phyloP scores from a whole-genome alignment of 2,113 vertebrate species.

The Hippolais icterina region DNA sequence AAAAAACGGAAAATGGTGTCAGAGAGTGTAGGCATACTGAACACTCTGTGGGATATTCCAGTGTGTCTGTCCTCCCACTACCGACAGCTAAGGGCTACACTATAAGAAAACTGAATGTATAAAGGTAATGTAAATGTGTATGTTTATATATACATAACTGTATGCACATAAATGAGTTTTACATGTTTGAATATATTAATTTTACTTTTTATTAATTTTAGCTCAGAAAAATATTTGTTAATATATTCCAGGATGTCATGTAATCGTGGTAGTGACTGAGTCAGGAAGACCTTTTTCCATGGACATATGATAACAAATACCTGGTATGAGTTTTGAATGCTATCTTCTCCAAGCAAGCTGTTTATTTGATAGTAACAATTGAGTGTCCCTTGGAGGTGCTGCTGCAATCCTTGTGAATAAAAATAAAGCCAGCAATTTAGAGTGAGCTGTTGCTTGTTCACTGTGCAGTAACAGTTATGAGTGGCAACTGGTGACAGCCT shows the following conservation, averaged over 20 bases:
- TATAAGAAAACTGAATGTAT: background rate
- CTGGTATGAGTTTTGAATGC: background rate
- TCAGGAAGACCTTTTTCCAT: background rate
- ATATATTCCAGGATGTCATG: background rate
- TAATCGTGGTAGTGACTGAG: background rate
- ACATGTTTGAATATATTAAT: background rate
- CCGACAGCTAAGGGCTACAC: background rate
- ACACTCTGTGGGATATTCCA: background rate
- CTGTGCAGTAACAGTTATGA: background rate
- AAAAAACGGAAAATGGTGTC: background rate
- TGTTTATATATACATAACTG: background rate
- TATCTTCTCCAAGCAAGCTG: background rate
- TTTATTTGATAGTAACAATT: background rate
- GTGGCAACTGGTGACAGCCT: background rate
- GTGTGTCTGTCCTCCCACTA: fast-evolving
- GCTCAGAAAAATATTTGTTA: background rate
- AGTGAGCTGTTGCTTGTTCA: background rate
- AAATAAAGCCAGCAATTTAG: background rate
- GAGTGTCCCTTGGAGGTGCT: background rate
- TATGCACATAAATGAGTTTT: background rate
- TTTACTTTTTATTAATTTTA: background rate
- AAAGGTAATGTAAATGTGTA: background rate
- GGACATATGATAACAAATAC: fast-evolving
- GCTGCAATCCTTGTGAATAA: background rate
- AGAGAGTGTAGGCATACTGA: too few relatives aligned